Evolutionary conservation across 1,140 invertebrate species (phyloP), one percentile per base, ranked within the genome.

Genomic region (Microplitis demolitor): DNA sequence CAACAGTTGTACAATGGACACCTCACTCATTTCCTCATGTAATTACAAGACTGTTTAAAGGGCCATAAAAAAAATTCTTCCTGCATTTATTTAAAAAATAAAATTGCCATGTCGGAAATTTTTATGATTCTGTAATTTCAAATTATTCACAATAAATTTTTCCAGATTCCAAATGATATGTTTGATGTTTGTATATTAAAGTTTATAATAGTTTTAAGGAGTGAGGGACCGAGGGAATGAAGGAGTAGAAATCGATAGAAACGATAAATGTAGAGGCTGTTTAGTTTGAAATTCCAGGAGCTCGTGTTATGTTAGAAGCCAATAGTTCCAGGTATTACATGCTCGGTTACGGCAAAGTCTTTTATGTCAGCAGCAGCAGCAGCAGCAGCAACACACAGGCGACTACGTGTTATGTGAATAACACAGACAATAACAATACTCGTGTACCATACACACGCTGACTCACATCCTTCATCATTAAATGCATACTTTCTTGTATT

Each of bases 321-420:
- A 53, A 71, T 68, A 67, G 69, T 76, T 76, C 64, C 74, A 71
- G 69, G 74, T 73, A 76, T 73, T 76, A 76, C 74, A 76, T 73
- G 74, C 72, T 73, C 74, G 64, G 69, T 76, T 76, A 76, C 71
- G 68, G 73, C 66, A 62, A 11, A 69, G 66, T 67, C 68, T 70
- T 67, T 71, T 70, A 67, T 67, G 67, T 54, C 51, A 60, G 54
- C 31, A 11, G 5, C n/a, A 31, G 53, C 62, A n/a, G n/a, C n/a
- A n/a, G n/a, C 51, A 60, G 54, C 31, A 11, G 5, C n/a, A 31
- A 37, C 62, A 66, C 58, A 37, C 16, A 4, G 6, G 34, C 34
- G 4, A 37, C 35, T 63, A 61, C 16, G 69, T 66, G 62, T 71
- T 61, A 71, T 53, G 51, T 62, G 37, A 34, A 58, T 33, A 58